Conservation (phyloP, 2,113 vertebrate species). For the Burhinus bistriatus region DNA sequence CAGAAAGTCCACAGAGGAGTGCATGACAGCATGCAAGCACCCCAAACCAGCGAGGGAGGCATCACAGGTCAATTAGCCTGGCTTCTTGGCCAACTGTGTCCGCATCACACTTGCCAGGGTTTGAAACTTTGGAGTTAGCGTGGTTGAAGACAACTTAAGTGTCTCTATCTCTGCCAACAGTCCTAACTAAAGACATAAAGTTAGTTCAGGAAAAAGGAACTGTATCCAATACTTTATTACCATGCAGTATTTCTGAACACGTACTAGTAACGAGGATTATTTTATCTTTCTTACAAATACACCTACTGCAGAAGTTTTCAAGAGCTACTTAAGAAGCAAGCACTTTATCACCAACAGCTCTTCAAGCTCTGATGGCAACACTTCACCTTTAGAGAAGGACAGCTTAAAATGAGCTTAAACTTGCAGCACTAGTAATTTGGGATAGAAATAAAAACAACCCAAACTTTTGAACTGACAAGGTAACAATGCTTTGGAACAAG, state of each 20-base stretch:
- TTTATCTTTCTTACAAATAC: background rate
- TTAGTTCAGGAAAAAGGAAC: background rate
- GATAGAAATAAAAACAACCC: background rate
- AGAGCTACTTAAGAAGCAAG: background rate
- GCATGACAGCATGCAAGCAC: background rate
- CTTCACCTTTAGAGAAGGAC: background rate
- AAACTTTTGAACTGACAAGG: background rate
- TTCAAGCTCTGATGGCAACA: background rate
- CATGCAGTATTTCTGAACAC: background rate
- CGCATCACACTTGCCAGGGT: background rate
- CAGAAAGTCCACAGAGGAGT: background rate
- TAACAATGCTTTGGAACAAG: background rate
- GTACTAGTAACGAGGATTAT: background rate
- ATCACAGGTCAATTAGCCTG: background rate
- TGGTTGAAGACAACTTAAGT: background rate
- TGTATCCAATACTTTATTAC: background rate
- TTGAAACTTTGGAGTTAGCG: background rate
- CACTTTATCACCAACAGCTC: background rate
- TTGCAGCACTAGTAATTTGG: background rate
- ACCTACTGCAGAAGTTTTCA: background rate
- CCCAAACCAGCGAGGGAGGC: background rate
- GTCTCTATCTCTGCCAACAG: background rate
- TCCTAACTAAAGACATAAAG: background rate
- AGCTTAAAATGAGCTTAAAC: background rate
- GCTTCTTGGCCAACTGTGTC: background rate